Evolutionary conservation across 2,888 invertebrate species (phyloP), one percentile per base, ranked within the genome.

Genomic region (Agrochola lychnidis): DNA sequence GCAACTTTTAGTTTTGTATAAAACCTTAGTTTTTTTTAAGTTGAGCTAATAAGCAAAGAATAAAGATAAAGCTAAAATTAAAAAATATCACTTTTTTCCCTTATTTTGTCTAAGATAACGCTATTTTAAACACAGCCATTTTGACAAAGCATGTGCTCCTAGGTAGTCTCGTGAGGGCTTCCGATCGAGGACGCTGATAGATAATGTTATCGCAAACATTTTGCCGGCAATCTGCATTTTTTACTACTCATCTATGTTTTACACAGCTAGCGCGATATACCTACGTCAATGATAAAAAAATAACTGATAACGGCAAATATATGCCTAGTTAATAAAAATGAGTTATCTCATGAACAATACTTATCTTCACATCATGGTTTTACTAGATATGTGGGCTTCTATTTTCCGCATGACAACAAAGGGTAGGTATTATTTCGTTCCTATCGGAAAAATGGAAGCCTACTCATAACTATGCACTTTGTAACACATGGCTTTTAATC

Each of bases 221-320:
- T 72, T 45, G 69, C 25, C 69, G 61, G 40, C 59, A 69, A 76
- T 64, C 42, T 77, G 69, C 63, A 57, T 10, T 76, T 72, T 83
- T 64, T 71, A 61, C 51, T 68, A 73, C 25, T 68, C 73, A 25
- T 81, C 30, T 53, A 42, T 73, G 69, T 53, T 75, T 66, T 62
- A 66, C 36, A 25, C 57, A 48, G 30, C 53, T 57, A 19, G 19
- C 53, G 40, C 67, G 68, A 83, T 64, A 10, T 59, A 61, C 42
- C 14, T 72, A 70, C 74, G 71, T 83, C 75, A 79, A 36, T 69
- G 81, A 83, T 77, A 76, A 81, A 70, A 57, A 83, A 78, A 14
- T 30, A 14, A 67, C 36, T 62, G 85, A 83, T 81, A 81, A 70
- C 42, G 59, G 0, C 12, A 53, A 72, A 69, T 53, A 74, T 71